Percentiles rank a stretch among this genome's conserved stretches.
These are phyloP conservation scores for Halichoerus grypus DNA, from an alignment of 2,113 vertebrate genomes.

Conservation along the genomic window DNA sequence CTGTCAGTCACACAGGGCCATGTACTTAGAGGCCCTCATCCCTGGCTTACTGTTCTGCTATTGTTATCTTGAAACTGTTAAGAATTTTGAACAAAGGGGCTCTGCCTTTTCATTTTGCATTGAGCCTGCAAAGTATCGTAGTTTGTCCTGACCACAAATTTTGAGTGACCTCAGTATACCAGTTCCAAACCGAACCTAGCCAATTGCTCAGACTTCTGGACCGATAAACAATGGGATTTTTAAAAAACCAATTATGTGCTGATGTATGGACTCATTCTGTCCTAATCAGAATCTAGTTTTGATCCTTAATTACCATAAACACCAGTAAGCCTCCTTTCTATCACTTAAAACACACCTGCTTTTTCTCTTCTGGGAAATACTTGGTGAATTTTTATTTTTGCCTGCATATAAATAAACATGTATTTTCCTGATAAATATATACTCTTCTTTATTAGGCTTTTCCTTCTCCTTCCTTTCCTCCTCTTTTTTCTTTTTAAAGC, in stretches of 20 bases:
- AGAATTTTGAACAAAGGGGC: slow-evolving; percentile 3
- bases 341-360: not conserved
- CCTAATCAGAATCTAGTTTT: not conserved
- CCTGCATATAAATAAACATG: not conserved
- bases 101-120: slow-evolving; percentile 6
- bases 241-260: not conserved
- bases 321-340: not conserved
- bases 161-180: not conserved
- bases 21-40: not conserved
- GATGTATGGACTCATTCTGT: not conserved
- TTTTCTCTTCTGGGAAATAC: not conserved
- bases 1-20: not conserved
- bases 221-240: not conserved
- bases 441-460: not conserved
- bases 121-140: not conserved
- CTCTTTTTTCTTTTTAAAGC: not conserved
- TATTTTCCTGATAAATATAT: not conserved
- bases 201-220: not conserved
- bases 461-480: not conserved
- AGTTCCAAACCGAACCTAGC: not conserved
- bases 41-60: not conserved
- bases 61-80: not conserved
- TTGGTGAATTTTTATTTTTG: not conserved
- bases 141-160: not conserved
- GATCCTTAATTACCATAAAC: not conserved